Percentiles rank a stretch among this genome's conserved stretches.
Evolutionary conservation across 2,888 invertebrate genomes (phyloP).

Genomic region (Hanleya hanleyi): DNA sequence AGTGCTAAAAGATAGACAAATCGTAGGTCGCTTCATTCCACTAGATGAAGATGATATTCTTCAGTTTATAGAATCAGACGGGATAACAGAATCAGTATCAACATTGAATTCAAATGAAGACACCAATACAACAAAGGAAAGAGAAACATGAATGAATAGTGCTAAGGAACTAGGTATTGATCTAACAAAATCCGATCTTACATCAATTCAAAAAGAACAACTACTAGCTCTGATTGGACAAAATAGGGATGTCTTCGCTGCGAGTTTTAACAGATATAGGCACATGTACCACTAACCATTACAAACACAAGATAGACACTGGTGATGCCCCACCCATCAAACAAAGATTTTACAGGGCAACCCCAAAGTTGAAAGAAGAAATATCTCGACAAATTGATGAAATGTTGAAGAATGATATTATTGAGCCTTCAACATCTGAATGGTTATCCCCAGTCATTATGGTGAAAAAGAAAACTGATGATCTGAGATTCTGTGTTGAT

Average conservation of each 20-base stretch:
- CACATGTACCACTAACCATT: background rate
- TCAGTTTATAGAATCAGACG: no score
- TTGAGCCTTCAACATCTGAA: background rate
- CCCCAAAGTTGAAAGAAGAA: background rate
- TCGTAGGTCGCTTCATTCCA: no score
- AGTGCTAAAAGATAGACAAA: no score
- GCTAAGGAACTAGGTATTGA: no score
- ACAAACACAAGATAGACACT: background rate
- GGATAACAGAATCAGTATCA: no score
- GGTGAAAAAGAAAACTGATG: background rate
- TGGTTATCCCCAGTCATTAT: background rate
- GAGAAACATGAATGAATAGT: no score
- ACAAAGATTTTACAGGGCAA: background rate
- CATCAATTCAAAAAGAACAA: no score
- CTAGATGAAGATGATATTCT: no score
- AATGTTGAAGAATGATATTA: background rate
- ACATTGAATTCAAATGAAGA: no score
- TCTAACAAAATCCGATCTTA: no score
- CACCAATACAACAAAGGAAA: no score
- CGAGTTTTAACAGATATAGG: background rate
- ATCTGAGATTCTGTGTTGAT: background rate
- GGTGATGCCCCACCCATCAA: background rate
- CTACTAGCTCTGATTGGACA: no score
- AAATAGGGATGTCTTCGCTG: background rate
- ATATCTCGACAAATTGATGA: background rate